Percentiles rank a stretch among this genome's conserved stretches.
Conservation (phyloP, 2,888 invertebrate species). For the Heteropelma amictum region DNA sequence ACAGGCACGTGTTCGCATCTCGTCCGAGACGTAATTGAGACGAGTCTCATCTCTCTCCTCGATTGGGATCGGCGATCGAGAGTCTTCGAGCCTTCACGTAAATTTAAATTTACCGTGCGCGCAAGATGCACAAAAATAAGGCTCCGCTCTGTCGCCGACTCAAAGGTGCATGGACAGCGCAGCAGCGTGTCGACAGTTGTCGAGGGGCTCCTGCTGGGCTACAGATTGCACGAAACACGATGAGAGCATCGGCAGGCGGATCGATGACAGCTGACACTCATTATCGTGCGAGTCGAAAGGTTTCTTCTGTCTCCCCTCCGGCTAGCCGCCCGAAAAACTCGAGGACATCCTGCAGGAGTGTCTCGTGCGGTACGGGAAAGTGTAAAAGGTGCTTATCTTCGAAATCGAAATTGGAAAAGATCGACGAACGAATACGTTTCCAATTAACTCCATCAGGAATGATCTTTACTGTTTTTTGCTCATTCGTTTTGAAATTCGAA, state of each 20-base stretch:
- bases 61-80: too few species aligned
- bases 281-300: conserved; percentile 54
- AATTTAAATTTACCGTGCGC: too few species aligned
- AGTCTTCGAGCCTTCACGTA: conserved; percentile 17
- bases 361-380: too few species aligned
- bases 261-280: conserved; percentile 57
- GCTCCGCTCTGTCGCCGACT: too few species aligned
- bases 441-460: too few species aligned
- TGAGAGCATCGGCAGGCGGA: not conserved
- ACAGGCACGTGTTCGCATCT: conserved; percentile 50
- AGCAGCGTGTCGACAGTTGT: too few species aligned
- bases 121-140: too few species aligned
- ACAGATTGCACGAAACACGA: conserved; percentile 11
- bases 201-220: conserved; percentile 26
- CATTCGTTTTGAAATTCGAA: too few species aligned
- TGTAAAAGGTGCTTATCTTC: too few species aligned
- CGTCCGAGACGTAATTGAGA: conserved; percentile 48
- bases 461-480: not conserved
- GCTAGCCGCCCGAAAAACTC: not conserved
- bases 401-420: too few species aligned
- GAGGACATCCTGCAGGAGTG: not conserved
- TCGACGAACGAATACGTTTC: too few species aligned
- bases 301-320: conserved; percentile 24
- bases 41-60: conserved; percentile 48
- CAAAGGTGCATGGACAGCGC: too few species aligned